Conservation (phyloP, 2,113 vertebrate genomes). For the Nymphicus hollandicus region DNA sequence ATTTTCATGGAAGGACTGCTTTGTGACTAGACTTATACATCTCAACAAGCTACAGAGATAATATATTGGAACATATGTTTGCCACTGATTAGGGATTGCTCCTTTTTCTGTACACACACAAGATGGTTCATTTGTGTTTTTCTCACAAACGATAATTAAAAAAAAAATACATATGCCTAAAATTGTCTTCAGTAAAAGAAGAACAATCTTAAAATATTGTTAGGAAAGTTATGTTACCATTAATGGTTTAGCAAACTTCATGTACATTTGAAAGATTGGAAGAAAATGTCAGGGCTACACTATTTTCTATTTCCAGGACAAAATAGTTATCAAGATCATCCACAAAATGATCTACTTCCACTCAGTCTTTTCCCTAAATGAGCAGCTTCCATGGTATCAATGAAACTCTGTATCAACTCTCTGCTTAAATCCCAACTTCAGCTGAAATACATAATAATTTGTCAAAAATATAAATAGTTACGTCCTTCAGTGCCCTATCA, state of each 20-base stretch:
- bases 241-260: neutral
- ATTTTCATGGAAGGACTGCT: neutral
- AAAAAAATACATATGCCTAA: neutral
- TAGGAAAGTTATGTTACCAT: neutral
- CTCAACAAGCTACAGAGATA: neutral
- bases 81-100: neutral
- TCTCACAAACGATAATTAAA: neutral
- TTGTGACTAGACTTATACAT: rapidly evolving
- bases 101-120: neutral
- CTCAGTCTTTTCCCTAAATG: neutral
- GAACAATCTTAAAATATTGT: neutral
- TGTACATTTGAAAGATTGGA: neutral
- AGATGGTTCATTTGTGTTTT: neutral
- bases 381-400: neutral
- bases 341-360: neutral
- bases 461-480: neutral
- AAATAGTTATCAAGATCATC: neutral
- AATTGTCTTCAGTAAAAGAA: neutral
- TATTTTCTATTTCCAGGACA: neutral
- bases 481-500: neutral
- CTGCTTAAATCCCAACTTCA: neutral
- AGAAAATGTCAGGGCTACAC: neutral
- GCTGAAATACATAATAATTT: neutral
- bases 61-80: neutral
- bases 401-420: neutral